phyloP scores from a whole-genome alignment of 2,888 invertebrate genomes.

The Phorcus lineatus region DNA sequence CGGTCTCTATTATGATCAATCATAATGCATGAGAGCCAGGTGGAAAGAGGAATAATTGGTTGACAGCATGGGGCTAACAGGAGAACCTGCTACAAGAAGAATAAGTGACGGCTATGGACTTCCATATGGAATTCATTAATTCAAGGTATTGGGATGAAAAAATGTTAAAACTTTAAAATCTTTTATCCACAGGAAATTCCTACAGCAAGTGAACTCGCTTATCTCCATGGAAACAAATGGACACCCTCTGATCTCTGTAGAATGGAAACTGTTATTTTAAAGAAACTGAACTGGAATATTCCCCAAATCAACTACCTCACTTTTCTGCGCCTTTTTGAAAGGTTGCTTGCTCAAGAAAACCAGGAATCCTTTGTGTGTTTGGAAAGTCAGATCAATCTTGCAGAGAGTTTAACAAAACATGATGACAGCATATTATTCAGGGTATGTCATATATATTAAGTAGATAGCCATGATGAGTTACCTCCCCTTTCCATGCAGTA shows the following conservation, averaged over 20 bases:
- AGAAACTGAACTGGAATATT: constrained; percentile 66
- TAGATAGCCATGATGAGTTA: neutral
- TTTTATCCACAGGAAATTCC: constrained; percentile 54
- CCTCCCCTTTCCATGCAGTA: too few relatives aligned
- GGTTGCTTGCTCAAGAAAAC: constrained; percentile 45
- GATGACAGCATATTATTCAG: constrained; percentile 44
- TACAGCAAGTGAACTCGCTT: constrained; percentile 57
- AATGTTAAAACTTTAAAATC: neutral
- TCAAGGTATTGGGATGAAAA: neutral
- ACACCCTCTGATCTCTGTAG: constrained; percentile 66
- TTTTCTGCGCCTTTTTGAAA: constrained; percentile 55
- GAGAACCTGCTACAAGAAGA: too few relatives aligned
- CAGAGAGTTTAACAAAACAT: constrained; percentile 51
- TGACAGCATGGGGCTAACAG: too few relatives aligned
- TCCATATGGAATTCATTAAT: too few relatives aligned
- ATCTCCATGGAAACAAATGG: constrained; percentile 65
- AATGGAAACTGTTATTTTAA: constrained; percentile 70
- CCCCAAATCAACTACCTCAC: constrained; percentile 60
- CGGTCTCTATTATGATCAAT: too few relatives aligned
- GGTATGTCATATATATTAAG: too few relatives aligned
- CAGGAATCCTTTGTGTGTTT: constrained; percentile 20
- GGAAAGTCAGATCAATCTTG: constrained; percentile 38
- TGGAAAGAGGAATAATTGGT: too few relatives aligned
- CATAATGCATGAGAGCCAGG: too few relatives aligned
- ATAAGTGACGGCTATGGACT: too few relatives aligned